Evolutionary conservation across 2,888 invertebrate species (phyloP), one percentile per base, ranked within the genome.

Genomic region (Noctua janthe): DNA sequence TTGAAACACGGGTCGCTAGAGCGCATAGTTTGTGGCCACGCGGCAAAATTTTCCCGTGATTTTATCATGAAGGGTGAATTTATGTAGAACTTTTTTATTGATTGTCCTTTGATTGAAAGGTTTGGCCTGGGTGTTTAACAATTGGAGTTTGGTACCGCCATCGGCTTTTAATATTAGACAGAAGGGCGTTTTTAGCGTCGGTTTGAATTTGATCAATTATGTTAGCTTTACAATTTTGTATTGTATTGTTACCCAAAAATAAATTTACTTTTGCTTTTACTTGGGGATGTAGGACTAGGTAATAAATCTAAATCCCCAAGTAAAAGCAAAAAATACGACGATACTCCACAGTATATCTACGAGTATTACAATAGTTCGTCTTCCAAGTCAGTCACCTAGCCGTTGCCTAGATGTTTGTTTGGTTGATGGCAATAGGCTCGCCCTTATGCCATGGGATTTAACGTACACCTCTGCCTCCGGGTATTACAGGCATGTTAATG

Each of bases 121-220:
- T 59, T 83, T 71, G 77, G 51, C 35, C 20, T 76, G n/a, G 66
- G 43, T 59, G 15, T 7, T n/a, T 20, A 59, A 82, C 79, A 84
- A 81, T 81, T n/a, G 79, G 82, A 20, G 71, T 47, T 56, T 49
- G 79, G 67, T 56, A 78, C 71, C 47, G 49, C 71, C 54, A 49
- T 69, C 49, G 82, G 29, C 67, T 69, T 69, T 39, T 23, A 72
- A 62, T 72, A 59, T 59, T 54, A 10, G 5, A 39, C 20, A 3
- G n/a, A 81, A 81, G n/a, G 43, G 11, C n/a, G 23, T 23, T 54
- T 51, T 35, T 47, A n/a, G 8, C 1, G 8, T 66, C 3, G 10
- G 13, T 23, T 80, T 79, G 35, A 13, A 39, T 69, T 51, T 1
- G 17, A 43, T 29, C 39, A 29, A 23, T 79, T 80, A 29, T 69